A percentile compares a stretch with the other conserved stretches of the same genome.
These are phyloP conservation scores for Cremastobaeus sp. DNA, from an alignment of 2,888 invertebrate genomes.

Conservation along the genomic window DNA sequence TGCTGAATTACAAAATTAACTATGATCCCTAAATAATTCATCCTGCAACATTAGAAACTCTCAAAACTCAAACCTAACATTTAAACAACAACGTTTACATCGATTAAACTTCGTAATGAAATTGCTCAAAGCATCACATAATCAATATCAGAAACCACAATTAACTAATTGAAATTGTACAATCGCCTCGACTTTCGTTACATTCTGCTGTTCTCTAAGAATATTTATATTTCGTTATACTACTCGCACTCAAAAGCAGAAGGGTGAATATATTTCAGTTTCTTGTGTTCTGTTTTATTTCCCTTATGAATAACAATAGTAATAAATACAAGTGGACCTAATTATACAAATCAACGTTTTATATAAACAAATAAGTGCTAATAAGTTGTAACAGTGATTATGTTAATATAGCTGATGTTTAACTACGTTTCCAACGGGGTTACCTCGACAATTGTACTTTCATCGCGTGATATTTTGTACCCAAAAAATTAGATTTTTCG, in stretches of 20 bases:
- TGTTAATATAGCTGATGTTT: constrained; percentile 37
- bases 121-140: not conserved
- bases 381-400: constrained; percentile 57
- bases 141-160: constrained; percentile 5
- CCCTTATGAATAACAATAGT: constrained; percentile 40
- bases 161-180: not conserved
- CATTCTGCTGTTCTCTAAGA: constrained; percentile 20
- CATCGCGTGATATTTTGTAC: not conserved
- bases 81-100: constrained; percentile 10
- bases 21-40: constrained; percentile 37
- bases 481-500: not conserved
- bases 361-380: constrained; percentile 54
- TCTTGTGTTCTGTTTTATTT: constrained; percentile 28
- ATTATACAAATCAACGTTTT: constrained; percentile 50
- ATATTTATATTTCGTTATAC: constrained; percentile 30
- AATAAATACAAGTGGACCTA: constrained; percentile 51
- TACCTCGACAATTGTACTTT: constrained; percentile 5
- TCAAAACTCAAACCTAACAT: constrained; percentile 18
- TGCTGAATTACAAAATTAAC: constrained; percentile 21
- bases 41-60: constrained; percentile 22
- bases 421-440: constrained; percentile 41
- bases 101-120: not conserved
- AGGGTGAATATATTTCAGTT: constrained; percentile 20
- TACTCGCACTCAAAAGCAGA: constrained; percentile 44
- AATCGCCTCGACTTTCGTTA: constrained; percentile 10